These are phyloP conservation scores for Criorhina ranunculi DNA, from an alignment of 2,888 invertebrate genomes.

Conservation along the genomic window DNA sequence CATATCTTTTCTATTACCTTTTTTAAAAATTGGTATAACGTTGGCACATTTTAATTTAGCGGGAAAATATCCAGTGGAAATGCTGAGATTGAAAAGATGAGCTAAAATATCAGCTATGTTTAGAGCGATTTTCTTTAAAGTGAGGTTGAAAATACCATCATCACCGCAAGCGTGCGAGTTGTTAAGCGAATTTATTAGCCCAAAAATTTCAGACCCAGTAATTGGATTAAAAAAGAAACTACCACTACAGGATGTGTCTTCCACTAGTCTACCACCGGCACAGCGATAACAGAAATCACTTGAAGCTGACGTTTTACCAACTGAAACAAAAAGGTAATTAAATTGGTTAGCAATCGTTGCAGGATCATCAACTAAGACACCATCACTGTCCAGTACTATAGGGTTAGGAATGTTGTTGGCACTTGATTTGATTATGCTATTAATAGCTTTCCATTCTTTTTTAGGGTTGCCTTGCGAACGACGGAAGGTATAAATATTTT, in stretches of 20 bases:
- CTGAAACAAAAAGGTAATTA: neutral
- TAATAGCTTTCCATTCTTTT: neutral
- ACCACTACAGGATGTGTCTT: neutral
- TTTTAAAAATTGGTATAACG: no score
- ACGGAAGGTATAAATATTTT: no score
- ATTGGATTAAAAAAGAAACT: neutral
- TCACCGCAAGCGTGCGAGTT: neutral
- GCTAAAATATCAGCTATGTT: conserved; percentile 4
- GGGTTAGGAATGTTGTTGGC: neutral
- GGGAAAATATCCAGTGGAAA: no score
- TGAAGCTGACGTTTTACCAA: neutral
- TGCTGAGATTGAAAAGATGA: conserved; percentile 5
- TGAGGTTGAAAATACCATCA: conserved; percentile 1
- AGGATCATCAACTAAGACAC: neutral
- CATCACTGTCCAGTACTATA: neutral
- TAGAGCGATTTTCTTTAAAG: conserved; percentile 7
- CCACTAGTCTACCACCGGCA: no score
- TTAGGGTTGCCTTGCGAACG: neutral
- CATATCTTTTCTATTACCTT: no score
- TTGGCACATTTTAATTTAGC: no score
- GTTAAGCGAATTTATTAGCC: neutral
- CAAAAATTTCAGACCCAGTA: neutral
- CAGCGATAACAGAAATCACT: neutral
- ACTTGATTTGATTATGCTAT: conserved; percentile 1
- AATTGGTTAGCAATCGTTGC: neutral